Evolutionary conservation across 2,113 vertebrate genomes (phyloP).

Genomic region (Martes martes): DNA sequence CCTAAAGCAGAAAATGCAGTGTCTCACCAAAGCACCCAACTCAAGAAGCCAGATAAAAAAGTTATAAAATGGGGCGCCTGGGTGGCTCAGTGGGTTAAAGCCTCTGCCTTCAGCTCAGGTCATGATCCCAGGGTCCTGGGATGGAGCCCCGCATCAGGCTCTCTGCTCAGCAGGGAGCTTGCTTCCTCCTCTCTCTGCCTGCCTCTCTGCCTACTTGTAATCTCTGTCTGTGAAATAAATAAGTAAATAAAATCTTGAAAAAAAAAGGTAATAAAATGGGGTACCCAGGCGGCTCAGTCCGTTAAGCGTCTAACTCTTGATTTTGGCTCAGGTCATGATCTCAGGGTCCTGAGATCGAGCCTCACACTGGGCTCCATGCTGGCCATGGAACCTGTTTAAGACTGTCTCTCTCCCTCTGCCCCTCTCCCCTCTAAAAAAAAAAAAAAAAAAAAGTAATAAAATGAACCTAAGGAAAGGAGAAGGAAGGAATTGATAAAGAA

Average conservation of each 20-base stretch:
- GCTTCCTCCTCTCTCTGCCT: not conserved
- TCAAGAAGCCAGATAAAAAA: slow-evolving; percentile 39
- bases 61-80: slow-evolving; percentile 20
- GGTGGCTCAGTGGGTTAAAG: not conserved
- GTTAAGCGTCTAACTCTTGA: too few relatives aligned
- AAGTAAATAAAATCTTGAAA: too few relatives aligned
- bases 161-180: not conserved
- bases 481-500: not conserved
- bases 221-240: too few relatives aligned
- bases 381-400: too few relatives aligned
- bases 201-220: too few relatives aligned
- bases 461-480: not conserved
- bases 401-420: too few relatives aligned
- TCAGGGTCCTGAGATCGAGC: too few relatives aligned
- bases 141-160: not conserved
- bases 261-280: too few relatives aligned
- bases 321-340: too few relatives aligned
- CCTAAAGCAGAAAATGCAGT: slow-evolving; percentile 27
- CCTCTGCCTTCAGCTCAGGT: not conserved
- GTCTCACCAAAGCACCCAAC: not conserved
- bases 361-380: too few relatives aligned
- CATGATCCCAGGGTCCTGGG: not conserved
- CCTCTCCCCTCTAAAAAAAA: not conserved
- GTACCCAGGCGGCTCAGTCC: too few relatives aligned
- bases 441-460: slow-evolving; percentile 45